Evolutionary conservation across 2,113 vertebrate genomes (phyloP).

Genomic region (Clarias gariepinus): DNA sequence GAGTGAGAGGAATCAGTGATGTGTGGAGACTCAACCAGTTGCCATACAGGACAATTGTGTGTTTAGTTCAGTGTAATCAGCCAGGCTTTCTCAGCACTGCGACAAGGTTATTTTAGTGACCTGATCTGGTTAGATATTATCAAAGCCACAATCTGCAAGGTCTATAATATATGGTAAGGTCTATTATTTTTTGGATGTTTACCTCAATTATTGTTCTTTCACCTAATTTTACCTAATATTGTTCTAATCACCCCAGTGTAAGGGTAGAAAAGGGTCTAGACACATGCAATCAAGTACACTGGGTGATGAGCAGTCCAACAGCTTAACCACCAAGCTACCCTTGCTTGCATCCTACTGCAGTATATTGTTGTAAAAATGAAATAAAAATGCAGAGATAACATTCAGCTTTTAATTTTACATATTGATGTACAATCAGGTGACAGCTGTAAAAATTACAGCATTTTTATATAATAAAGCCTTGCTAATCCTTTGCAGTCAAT

Average conservation of each 20-base stretch:
- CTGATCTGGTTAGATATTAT: background rate
- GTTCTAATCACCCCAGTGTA: too few species aligned
- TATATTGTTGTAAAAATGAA: background rate
- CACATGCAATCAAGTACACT: too few species aligned
- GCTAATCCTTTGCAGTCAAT: background rate
- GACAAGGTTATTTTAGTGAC: background rate
- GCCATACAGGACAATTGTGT: slow-evolving; percentile 20
- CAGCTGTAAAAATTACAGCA: background rate
- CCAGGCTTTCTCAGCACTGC: background rate
- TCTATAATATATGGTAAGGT: background rate
- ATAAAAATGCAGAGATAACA: background rate
- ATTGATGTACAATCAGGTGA: background rate
- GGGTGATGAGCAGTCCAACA: too few species aligned
- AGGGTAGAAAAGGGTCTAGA: too few species aligned
- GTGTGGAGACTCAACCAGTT: background rate
- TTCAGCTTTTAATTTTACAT: background rate
- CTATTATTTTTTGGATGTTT: background rate
- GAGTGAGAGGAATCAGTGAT: slow-evolving; percentile 16
- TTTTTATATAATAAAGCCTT: background rate
- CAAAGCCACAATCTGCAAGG: background rate
- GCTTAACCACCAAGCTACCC: too few species aligned
- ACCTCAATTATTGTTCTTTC: background rate
- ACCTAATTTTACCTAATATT: background rate
- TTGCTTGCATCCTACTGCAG: background rate
- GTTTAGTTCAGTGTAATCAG: slow-evolving; percentile 19